Conservation (phyloP, 2,797 vertebrate genomes). For the Lagodon rhomboides region DNA sequence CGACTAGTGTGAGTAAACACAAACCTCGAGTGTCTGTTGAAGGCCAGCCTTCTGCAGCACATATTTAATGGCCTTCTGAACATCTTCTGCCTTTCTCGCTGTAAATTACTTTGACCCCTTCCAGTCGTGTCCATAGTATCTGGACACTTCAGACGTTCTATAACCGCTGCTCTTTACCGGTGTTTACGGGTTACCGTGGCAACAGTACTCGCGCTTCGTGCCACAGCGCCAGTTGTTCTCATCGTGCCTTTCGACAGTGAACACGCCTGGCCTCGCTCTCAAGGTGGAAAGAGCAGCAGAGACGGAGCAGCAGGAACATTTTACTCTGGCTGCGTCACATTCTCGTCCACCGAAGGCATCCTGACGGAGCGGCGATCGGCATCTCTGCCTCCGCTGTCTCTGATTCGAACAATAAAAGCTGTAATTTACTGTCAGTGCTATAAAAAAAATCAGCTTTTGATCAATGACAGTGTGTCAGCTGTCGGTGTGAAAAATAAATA, state of each 20-base stretch:
- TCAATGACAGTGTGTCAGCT: background rate
- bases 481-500: background rate
- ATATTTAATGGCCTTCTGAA: background rate
- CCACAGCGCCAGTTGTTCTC: constrained; percentile 19
- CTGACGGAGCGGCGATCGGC: background rate
- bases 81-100: background rate
- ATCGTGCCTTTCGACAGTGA: constrained; percentile 27
- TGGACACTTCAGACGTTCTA: constrained; percentile 8
- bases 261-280: constrained; percentile 27
- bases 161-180: constrained; percentile 2
- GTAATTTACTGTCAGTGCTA: constrained; percentile 3
- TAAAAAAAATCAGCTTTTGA: background rate
- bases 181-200: constrained; percentile 46
- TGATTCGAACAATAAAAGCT: constrained; percentile 16
- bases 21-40: no score
- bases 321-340: constrained; percentile 19
- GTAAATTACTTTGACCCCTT: constrained; percentile 4
- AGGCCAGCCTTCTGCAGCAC: no score
- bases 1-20: no score
- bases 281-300: constrained; percentile 24
- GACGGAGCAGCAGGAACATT: constrained; percentile 8
- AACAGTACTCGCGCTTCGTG: constrained; percentile 32
- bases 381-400: background rate
- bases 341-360: background rate
- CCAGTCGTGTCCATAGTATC: constrained; percentile 1